phyloP scores from a whole-genome alignment of 2,888 invertebrate species.

The Apamea crenata region DNA sequence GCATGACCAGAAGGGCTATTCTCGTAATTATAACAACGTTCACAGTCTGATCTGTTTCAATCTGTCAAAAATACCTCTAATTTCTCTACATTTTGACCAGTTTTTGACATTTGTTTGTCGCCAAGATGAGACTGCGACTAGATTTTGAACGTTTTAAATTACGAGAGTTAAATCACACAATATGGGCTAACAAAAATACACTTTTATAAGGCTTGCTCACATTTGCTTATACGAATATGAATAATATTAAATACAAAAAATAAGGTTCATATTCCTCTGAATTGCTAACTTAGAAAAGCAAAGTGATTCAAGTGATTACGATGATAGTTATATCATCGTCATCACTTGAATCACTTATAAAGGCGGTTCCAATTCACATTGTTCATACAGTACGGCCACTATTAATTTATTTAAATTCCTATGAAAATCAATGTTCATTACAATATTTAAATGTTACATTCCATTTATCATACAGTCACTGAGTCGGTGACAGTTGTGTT shows the following conservation, averaged over 20 bases:
- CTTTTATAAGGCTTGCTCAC: background rate
- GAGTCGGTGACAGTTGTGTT: background rate
- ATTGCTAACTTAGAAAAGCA: background rate
- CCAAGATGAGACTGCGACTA: no score
- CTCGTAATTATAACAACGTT: no score
- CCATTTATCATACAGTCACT: background rate
- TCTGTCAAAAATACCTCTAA: no score
- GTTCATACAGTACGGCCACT: background rate
- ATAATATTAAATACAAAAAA: background rate
- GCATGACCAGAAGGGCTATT: no score
- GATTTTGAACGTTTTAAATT: no score
- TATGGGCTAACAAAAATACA: background rate
- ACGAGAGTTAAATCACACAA: no score
- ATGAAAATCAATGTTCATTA: conserved; percentile 1
- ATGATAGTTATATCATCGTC: no score
- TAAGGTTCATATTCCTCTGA: background rate
- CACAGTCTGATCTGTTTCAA: no score
- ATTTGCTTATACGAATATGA: background rate
- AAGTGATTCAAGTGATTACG: no score
- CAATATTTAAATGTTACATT: conserved; percentile 37
- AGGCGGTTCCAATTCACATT: background rate
- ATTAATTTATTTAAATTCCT: conserved; percentile 14
- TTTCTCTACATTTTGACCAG: no score
- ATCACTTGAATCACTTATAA: background rate
- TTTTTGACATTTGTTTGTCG: no score